phyloP scores from a whole-genome alignment of 2,797 vertebrate genomes.

The Rhabdomys pumilio region DNA sequence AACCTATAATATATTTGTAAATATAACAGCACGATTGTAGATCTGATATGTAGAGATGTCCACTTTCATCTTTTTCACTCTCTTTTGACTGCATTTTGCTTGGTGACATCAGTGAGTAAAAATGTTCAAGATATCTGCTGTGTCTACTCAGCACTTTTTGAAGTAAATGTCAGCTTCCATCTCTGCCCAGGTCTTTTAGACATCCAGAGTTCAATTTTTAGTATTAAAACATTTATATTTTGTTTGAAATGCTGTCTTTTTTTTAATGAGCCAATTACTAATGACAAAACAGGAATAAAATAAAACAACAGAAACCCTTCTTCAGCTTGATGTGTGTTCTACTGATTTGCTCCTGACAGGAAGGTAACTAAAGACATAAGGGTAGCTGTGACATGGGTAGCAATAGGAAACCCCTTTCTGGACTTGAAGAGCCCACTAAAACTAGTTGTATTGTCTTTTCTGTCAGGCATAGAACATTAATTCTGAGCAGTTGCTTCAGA shows the following conservation, averaged over 20 bases:
- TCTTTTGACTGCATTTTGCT: not conserved
- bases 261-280: not conserved
- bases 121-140: not conserved
- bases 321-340: not conserved
- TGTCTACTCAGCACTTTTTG: not conserved
- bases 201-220: not conserved
- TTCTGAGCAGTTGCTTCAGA: not conserved
- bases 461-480: not conserved
- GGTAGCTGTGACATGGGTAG: not conserved
- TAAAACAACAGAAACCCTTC: not conserved
- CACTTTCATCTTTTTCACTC: not conserved
- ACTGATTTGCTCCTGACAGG: not conserved
- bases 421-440: not conserved
- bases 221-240: not conserved
- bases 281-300: not conserved
- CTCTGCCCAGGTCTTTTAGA: not conserved
- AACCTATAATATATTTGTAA: not conserved
- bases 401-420: not conserved
- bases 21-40: not conserved
- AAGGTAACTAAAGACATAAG: not conserved
- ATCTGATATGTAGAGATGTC: not conserved
- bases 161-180: not conserved
- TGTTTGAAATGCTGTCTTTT: not conserved
- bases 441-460: conserved; percentile 16
- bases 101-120: not conserved